A percentile compares a stretch with the other conserved stretches of the same genome.
Conservation (phyloP, 2,888 invertebrate species). For the Alentia gelatinosa region DNA sequence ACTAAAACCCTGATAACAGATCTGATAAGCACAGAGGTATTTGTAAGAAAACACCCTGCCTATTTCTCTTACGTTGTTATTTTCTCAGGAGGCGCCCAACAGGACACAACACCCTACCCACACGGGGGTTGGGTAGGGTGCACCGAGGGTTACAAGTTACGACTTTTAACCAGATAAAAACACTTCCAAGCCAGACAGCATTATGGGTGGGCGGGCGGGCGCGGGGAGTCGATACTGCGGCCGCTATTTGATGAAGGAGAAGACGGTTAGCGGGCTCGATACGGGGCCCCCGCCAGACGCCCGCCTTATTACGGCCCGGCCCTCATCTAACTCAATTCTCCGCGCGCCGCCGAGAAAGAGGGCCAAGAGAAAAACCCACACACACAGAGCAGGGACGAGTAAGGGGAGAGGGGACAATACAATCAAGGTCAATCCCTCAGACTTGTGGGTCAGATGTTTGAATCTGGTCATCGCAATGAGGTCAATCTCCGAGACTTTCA, state of each 20-base stretch:
- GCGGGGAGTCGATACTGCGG: background rate
- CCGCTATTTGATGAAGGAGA: background rate
- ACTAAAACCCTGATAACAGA: too few species aligned
- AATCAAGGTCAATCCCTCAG: background rate
- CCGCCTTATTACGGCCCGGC: background rate
- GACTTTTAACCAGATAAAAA: conserved; percentile 4
- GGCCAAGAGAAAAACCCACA: background rate
- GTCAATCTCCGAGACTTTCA: background rate
- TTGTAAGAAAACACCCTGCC: background rate
- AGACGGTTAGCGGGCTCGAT: background rate
- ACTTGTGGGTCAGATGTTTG: background rate
- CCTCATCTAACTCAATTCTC: background rate
- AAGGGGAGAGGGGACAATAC: background rate
- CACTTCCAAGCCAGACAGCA: background rate
- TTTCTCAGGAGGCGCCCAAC: too few species aligned
- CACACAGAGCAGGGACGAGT: too few species aligned
- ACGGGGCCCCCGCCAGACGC: background rate
- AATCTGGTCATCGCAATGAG: background rate
- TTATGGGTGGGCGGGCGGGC: background rate
- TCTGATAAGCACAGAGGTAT: too few species aligned
- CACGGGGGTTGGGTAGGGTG: too few species aligned
- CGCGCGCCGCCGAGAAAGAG: background rate
- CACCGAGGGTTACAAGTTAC: background rate
- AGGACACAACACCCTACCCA: background rate
- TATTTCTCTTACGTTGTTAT: too few species aligned